Base-by-base conservation (phyloP, 2,113 vertebrate genomes). In the Ancistrus triradiatus region DNA sequence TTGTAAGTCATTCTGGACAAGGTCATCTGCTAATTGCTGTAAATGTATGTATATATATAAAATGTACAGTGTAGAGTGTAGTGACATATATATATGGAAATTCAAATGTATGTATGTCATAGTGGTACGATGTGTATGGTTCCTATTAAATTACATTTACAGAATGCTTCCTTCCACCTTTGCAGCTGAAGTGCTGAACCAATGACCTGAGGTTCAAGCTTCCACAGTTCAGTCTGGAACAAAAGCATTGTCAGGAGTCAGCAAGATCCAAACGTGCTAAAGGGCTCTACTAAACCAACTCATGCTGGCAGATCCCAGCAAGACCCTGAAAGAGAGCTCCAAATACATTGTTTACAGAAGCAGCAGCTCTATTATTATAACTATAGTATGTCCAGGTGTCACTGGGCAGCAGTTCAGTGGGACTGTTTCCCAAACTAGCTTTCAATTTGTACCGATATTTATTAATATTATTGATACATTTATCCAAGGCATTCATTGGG, bases 221-320 rank as follows among this genome's bases (percentile, higher is more conserved):
- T 65, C 72, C 69, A 67, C 67, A 38, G 70, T 33, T 68, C 80
- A 50, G 50, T 66, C 62, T 77, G 72, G 74, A 74, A 43, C 74
- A 74, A 50, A 74, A 55, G 56, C 63, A 78, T 70, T 80, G 68
- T 69, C 70, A 74, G 63, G 53, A 83, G 81, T 85, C 83, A 83
- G 82, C n/a, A n/a, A 74, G 78, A 80, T 84, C 60, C 33, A 66
- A 79, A 87, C 79, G 77, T 76, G 73, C 80, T 63, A 59, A 73
- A 58, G 44, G 68, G 72, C 78, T 85, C 68, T n/a, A n/a, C n/a
- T 82, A 80, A 84, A 83, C 62, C 79, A 84, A 83, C 79, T 71
- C 44, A 60, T 74, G 57, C 77, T 78, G 76, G 77, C 69, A 75
- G 68, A 21, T 50, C 35, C 24, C 31, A 13, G n/a, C 19, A 13